Base-by-base conservation (phyloP, 2,797 vertebrate genomes). In the Falco cherrug region DNA sequence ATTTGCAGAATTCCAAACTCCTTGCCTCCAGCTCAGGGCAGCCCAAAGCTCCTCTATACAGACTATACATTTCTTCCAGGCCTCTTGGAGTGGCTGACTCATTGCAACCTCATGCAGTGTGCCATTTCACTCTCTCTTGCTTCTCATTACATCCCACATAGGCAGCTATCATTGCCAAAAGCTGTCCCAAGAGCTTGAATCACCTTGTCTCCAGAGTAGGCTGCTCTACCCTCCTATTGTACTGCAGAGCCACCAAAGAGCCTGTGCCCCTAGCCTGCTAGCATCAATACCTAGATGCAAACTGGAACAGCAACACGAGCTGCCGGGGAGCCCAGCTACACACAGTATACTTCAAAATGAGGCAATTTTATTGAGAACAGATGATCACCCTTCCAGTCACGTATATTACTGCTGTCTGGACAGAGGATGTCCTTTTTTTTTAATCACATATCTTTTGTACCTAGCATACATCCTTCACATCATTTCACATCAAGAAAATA, bases 21-120 rank as follows among this genome's bases (percentile, higher is more conserved):
- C 59, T 91, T 0, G 26, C 74, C 65, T 95, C 70, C 56, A 48
- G 63, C 91, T 90, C 77, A 53, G 73, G 39, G 63, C 94, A 93
- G 85, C 22, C 31, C 63, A 78, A 7, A 12, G 28, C 80, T 96
- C 65, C 33, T 81, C 39, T 63, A 59, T 70, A 41, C 67, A 90
- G 87, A 84, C 78, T 93, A 90, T 96, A 90, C 63, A 31, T 96
- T 96, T 95, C 77, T 94, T 93, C 86, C 95, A 95, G 47, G 28
- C 56, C 59, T 43, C 59, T 91, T 0, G 7, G 87, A 93, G 83
- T 37, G 85, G 85, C 75, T 96, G 93, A 96, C 83, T 95, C 93
- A 90, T 28, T 91, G 59, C 47, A 84, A 78, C 39, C 74, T 94
- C 77, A 84, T 0, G 0, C 19, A 76, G 73, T 45, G 93, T 96